Evolutionary conservation across 2,797 vertebrate species (phyloP).

Genomic region (Tympanoctomys barrerae): DNA sequence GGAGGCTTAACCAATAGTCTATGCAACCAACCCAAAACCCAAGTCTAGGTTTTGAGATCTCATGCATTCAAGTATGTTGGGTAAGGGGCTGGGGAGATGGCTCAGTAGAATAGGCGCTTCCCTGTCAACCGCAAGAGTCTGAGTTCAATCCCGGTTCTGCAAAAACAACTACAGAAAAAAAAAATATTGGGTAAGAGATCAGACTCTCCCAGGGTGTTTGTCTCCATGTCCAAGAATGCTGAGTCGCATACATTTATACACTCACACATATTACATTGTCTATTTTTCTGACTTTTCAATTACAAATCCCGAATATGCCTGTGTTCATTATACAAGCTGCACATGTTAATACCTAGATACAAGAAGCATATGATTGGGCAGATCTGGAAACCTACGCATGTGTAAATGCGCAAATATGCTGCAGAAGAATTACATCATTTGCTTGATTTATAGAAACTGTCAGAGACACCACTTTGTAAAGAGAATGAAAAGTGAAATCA

Average conservation of each 20-base stretch:
- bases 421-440: not conserved
- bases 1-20: not conserved
- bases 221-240: not conserved
- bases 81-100: too few relatives aligned
- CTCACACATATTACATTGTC: not conserved
- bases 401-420: not conserved
- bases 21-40: not conserved
- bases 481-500: conserved; percentile 39
- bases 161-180: too few relatives aligned
- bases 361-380: not conserved
- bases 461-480: not conserved
- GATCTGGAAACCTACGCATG: rapidly evolving
- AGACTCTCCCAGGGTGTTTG: not conserved
- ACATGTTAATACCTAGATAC: not conserved
- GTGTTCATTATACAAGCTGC: not conserved
- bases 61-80: not conserved
- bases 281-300: conserved; percentile 9
- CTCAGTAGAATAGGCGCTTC: too few relatives aligned
- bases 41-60: not conserved
- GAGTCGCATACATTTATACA: not conserved
- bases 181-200: not conserved
- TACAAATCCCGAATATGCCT: not conserved
- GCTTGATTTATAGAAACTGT: not conserved
- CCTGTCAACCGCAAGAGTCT: too few relatives aligned
- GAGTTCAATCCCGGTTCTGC: too few relatives aligned